Conservation (phyloP, 2,113 vertebrate genomes). For the Sylvilagus bachmani region DNA sequence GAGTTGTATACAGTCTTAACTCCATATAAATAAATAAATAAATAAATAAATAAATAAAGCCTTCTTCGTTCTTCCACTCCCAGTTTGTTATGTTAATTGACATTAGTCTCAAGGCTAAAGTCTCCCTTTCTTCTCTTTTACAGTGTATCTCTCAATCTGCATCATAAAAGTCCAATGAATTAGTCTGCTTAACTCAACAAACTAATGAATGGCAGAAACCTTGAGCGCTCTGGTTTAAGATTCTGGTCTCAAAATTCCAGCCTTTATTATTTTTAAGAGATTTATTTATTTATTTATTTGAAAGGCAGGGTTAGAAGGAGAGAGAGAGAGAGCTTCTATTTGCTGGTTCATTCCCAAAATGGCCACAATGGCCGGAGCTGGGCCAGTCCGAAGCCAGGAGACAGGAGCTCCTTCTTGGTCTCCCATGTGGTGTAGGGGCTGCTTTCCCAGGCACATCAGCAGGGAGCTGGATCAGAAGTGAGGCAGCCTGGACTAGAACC, state of each 20-base stretch:
- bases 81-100: conserved; percentile 45
- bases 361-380: too few species aligned
- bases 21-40: neutral
- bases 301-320: too few species aligned
- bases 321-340: too few species aligned
- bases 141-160: neutral
- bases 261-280: neutral
- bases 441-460: too few species aligned
- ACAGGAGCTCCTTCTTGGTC: too few species aligned
- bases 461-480: too few species aligned
- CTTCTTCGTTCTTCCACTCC: neutral
- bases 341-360: too few species aligned
- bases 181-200: neutral
- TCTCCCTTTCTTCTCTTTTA: conserved; percentile 1
- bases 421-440: too few species aligned
- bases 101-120: neutral
- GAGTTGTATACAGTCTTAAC: neutral
- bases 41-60: neutral
- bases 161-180: conserved; percentile 15
- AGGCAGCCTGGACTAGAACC: too few species aligned
- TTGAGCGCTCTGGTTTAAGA: neutral
- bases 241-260: conserved; percentile 27
- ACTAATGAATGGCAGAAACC: neutral
- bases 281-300: neutral
- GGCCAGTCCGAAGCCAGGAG: too few species aligned